Percentiles rank a stretch among this genome's conserved stretches.
phyloP scores from a whole-genome alignment of 2,888 invertebrate genomes.

The Noctua comes region DNA sequence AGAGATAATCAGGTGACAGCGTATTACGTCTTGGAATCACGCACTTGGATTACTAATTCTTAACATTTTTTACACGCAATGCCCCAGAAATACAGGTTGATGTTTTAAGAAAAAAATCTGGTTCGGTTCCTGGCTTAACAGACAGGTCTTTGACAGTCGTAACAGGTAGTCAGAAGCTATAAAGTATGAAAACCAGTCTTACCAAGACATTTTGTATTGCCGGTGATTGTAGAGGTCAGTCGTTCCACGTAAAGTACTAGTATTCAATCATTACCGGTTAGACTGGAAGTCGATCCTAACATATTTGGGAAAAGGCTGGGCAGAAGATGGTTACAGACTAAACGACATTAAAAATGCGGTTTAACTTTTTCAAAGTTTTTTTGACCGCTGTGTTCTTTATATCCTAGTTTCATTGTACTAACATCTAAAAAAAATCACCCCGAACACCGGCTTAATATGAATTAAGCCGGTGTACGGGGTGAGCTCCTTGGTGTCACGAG shows the following conservation, averaged over 20 bases:
- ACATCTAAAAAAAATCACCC: neutral
- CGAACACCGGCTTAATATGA: neutral
- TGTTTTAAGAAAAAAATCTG: neutral
- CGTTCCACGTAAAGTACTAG: neutral
- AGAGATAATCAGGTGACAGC: slow-evolving; percentile 30
- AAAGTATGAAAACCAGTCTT: neutral
- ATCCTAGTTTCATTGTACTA: neutral
- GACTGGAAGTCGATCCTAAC: neutral
- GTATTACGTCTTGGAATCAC: slow-evolving; percentile 8
- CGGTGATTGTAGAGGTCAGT: neutral
- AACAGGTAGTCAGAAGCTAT: neutral
- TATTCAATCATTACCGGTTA: neutral
- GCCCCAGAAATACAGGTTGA: neutral
- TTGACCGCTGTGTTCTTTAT: neutral
- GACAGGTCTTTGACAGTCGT: neutral
- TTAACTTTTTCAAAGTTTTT: neutral
- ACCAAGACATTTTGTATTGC: neutral
- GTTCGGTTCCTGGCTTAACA: neutral
- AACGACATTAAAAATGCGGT: neutral
- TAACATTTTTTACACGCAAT: neutral
- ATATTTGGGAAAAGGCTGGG: neutral
- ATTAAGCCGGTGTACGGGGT: neutral
- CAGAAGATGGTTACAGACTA: neutral
- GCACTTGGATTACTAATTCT: slow-evolving; percentile 1
- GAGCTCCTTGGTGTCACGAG: slow-evolving; percentile 11